A percentile compares a stretch with the other conserved stretches of the same genome.
Evolutionary conservation across 2,888 invertebrate species (phyloP).

Genomic region (Apamea monoglypha): DNA sequence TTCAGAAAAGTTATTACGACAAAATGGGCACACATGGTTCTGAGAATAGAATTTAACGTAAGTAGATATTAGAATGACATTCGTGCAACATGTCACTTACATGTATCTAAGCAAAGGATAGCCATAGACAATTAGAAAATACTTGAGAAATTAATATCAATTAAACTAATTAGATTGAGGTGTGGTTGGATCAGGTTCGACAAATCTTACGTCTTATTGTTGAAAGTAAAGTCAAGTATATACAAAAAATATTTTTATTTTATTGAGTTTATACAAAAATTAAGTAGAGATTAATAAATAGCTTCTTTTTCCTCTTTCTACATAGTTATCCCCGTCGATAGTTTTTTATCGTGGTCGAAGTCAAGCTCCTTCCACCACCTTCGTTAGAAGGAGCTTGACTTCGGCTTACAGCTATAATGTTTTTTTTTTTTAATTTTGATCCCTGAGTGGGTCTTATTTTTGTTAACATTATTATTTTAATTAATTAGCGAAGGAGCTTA

Average conservation of each 20-base stretch:
- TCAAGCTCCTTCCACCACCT: constrained; percentile 16
- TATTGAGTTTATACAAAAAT: constrained; percentile 31
- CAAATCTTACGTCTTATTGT: constrained; percentile 41
- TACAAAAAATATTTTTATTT: constrained; percentile 26
- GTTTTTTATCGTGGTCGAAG: constrained; percentile 5
- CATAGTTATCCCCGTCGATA: constrained; percentile 2
- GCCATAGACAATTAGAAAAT: neutral
- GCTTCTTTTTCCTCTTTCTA: neutral
- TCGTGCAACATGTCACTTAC: neutral
- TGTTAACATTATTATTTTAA: constrained; percentile 1
- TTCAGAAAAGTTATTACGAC: neutral
- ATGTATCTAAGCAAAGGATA: too few relatives aligned
- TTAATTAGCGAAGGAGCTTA: constrained; percentile 16
- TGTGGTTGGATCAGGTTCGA: constrained; percentile 18
- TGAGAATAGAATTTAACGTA: neutral
- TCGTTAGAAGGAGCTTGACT: too few relatives aligned
- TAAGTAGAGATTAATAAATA: constrained; percentile 34
- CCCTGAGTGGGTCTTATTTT: constrained; percentile 24
- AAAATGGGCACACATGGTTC: neutral
- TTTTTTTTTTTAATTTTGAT: neutral
- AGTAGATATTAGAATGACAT: neutral
- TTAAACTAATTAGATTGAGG: constrained; percentile 13
- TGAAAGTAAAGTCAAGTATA: constrained; percentile 54
- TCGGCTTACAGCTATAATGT: neutral
- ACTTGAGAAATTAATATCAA: neutral